Evolutionary conservation across 1,140 invertebrate species (phyloP).

Genomic region (Ruditapes philippinarum): DNA sequence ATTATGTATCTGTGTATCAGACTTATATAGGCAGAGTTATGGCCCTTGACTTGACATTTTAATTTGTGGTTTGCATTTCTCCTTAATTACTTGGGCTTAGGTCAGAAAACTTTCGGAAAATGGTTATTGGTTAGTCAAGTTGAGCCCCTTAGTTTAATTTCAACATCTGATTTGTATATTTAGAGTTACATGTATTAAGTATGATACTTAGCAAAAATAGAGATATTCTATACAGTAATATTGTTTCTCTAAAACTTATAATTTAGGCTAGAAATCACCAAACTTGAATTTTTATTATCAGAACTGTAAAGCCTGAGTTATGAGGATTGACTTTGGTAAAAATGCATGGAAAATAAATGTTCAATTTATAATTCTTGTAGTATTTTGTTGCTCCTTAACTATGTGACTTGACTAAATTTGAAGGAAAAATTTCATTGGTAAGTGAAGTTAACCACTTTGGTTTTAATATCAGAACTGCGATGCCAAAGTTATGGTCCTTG

Average conservation of each 20-base stretch:
- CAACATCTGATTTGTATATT: not conserved
- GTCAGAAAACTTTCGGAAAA: not conserved
- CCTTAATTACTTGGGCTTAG: not conserved
- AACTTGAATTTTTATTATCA: too few species aligned
- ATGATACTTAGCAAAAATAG: conserved; percentile 30
- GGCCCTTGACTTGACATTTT: too few species aligned
- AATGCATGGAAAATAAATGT: too few species aligned
- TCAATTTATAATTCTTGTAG: too few species aligned
- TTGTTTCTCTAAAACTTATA: conserved; percentile 35
- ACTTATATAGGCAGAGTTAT: too few species aligned
- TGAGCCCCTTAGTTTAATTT: not conserved
- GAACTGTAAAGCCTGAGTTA: too few species aligned
- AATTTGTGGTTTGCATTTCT: too few species aligned
- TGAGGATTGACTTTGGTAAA: too few species aligned
- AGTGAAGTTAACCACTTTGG: conserved; percentile 38
- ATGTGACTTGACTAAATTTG: conserved; percentile 17
- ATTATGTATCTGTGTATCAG: too few species aligned
- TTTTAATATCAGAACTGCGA: conserved; percentile 45
- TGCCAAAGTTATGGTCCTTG: too few species aligned
- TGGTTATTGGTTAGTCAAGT: not conserved
- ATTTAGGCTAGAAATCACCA: conserved; percentile 35
- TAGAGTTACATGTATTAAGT: conserved; percentile 28
- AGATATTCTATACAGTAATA: conserved; percentile 48
- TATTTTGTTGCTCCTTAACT: too few species aligned
- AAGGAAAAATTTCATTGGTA: conserved; percentile 29